A percentile compares a stretch with the other conserved stretches of the same genome.
Conservation (phyloP, 2,797 vertebrate genomes). For the Staurois parvus region DNA sequence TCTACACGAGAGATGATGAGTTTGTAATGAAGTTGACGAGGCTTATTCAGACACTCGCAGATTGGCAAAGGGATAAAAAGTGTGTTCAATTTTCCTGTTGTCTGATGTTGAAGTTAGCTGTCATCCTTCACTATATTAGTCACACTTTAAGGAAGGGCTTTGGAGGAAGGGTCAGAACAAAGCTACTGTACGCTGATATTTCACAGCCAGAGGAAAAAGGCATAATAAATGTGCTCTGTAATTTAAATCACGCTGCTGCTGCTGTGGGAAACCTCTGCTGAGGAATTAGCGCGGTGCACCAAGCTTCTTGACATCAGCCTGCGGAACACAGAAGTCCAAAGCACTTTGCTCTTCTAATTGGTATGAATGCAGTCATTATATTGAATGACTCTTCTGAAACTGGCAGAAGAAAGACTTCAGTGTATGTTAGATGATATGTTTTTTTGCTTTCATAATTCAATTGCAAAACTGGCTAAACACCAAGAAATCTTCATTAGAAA, state of each 20-base stretch:
- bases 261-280: slow-evolving; percentile 85
- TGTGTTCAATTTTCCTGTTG: slow-evolving; percentile 87
- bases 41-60: slow-evolving; percentile 85
- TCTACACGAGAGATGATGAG: slow-evolving; percentile 87
- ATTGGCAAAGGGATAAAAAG: slow-evolving; percentile 87
- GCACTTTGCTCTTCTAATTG: slow-evolving; percentile 82
- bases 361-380: slow-evolving; percentile 83
- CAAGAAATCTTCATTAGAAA: slow-evolving; percentile 84
- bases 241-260: slow-evolving; percentile 87
- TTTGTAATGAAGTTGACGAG: slow-evolving; percentile 88
- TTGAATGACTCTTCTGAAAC: slow-evolving; percentile 79
- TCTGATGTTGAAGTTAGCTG: slow-evolving; percentile 86
- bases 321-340: slow-evolving; percentile 74
- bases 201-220: slow-evolving; percentile 84
- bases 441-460: slow-evolving; percentile 82
- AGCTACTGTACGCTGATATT: slow-evolving; percentile 85
- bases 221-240: slow-evolving; percentile 85
- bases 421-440: slow-evolving; percentile 78
- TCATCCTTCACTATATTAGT: slow-evolving; percentile 85
- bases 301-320: slow-evolving; percentile 77
- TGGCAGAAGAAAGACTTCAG: slow-evolving; percentile 77
- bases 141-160: slow-evolving; percentile 85
- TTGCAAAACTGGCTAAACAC: slow-evolving; percentile 75
- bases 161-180: slow-evolving; percentile 84
- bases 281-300: slow-evolving; percentile 79